Evolutionary conservation across 2,888 invertebrate species (phyloP), one percentile per base, ranked within the genome.

Genomic region (Apodemia hepburni): DNA sequence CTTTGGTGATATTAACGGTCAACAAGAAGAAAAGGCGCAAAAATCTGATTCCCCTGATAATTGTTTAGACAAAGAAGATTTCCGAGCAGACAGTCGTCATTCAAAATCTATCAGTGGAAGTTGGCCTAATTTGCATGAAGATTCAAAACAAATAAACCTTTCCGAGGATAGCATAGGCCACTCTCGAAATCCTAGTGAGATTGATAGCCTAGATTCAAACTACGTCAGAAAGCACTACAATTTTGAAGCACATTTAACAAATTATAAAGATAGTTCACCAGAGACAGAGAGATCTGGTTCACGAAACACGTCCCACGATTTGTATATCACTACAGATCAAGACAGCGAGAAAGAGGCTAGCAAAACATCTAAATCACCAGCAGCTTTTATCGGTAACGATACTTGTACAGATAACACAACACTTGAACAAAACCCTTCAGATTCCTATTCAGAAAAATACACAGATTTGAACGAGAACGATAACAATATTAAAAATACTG

Each of bases 121-220:
- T 73, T 92, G 90, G 90, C 88, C 89, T 12, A 91, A 90, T 68
- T 78, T 91, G 67, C 83, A 85, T 69, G 90, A 91, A 73, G 89
- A 90, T 68, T 71, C 77, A 59, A 90, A 89, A 74, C 86, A 79
- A 68, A 84, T 78, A 61, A 85, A 87, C 70, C 76, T 85, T 61
- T 88, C 89, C n/a, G 91, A 92, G 80, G 92, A 90, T 66, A 90
- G 90, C 67, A 85, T 91, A 63, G 84, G 87, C 4, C 88, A 88
- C 71, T 92, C 92, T 17, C 85, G 89, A 18, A 92, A 92, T 68
- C 92, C 89, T 47, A 92, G 92, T 73, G 93, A 93, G 80, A 91
- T 92, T 65, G 93, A 93, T 72, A 93, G 93, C 76, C 81, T 93
- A 71, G 93, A 93, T 78, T 93, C 93, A 2, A 93, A 93, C 73